These are phyloP conservation scores for Globodera ellingtonae DNA, from an alignment of 1,140 invertebrate genomes.

Conservation along the genomic window DNA sequence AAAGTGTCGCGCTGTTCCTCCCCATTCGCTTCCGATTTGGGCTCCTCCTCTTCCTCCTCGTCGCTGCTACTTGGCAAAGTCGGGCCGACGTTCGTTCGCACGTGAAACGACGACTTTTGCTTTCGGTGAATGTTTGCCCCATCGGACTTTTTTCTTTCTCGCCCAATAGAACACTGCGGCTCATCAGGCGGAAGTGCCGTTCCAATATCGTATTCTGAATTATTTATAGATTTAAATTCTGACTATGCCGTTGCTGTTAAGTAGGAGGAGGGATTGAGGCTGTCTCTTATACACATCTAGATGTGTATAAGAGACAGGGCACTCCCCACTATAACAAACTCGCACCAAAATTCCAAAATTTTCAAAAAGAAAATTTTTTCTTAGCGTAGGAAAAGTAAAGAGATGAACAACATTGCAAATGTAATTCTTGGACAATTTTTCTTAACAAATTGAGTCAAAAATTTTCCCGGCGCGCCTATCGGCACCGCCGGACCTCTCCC, in stretches of 20 bases:
- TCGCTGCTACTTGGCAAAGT: conserved; percentile 29
- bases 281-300: no score
- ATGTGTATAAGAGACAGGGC: no score
- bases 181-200: conserved; percentile 30
- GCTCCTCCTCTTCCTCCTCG: conserved; percentile 24
- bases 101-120: background rate
- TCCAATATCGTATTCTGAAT: conserved; percentile 7
- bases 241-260: background rate
- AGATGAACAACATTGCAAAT: no score
- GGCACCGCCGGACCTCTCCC: no score
- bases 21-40: background rate
- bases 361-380: no score
- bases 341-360: no score
- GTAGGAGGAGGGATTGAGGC: background rate
- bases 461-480: no score
- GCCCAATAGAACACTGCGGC: conserved; percentile 11
- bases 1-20: background rate
- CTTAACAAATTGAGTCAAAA: no score
- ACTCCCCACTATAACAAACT: no score
- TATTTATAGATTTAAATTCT: no score
- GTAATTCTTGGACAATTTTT: no score
- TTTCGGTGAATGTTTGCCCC: conserved; percentile 12
- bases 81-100: conserved; percentile 29
- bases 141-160: background rate
- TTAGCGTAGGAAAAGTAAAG: no score